Percentiles rank a stretch among this genome's conserved stretches.
Conservation (phyloP, 2,888 invertebrate species). For the Sesia bembeciformis region DNA sequence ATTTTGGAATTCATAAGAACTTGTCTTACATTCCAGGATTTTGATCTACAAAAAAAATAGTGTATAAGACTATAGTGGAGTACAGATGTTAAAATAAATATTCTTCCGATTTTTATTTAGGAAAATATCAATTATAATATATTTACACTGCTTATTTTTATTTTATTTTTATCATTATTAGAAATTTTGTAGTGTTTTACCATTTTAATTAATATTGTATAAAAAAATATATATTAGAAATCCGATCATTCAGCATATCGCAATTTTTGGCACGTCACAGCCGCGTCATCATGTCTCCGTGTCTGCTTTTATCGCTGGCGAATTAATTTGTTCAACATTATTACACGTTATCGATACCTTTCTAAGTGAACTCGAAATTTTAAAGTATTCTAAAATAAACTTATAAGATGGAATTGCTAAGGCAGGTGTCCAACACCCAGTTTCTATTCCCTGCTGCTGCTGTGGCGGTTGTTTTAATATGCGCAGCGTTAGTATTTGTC, state of each 20-base stretch:
- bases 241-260: slow-evolving; percentile 1
- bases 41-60: too few species aligned
- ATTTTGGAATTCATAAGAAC: too few species aligned
- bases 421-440: slow-evolving; percentile 73
- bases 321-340: slow-evolving; percentile 68
- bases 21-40: too few species aligned
- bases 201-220: too few species aligned
- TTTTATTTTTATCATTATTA: too few species aligned
- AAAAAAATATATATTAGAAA: too few species aligned
- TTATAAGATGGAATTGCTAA: slow-evolving; percentile 74
- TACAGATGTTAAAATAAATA: too few species aligned
- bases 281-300: slow-evolving; percentile 80
- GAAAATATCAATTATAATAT: too few species aligned
- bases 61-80: too few species aligned
- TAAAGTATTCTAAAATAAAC: slow-evolving; percentile 35
- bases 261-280: slow-evolving; percentile 77
- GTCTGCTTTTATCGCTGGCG: slow-evolving; percentile 70
- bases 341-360: slow-evolving; percentile 62
- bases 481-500: slow-evolving; percentile 82
- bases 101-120: too few species aligned
- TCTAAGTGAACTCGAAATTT: slow-evolving; percentile 60
- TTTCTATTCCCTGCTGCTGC: slow-evolving; percentile 72
- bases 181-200: too few species aligned
- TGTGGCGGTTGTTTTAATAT: slow-evolving; percentile 79
- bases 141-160: too few species aligned